These are phyloP conservation scores for Protophormia terraenovae DNA, from an alignment of 2,888 invertebrate genomes.

Conservation along the genomic window DNA sequence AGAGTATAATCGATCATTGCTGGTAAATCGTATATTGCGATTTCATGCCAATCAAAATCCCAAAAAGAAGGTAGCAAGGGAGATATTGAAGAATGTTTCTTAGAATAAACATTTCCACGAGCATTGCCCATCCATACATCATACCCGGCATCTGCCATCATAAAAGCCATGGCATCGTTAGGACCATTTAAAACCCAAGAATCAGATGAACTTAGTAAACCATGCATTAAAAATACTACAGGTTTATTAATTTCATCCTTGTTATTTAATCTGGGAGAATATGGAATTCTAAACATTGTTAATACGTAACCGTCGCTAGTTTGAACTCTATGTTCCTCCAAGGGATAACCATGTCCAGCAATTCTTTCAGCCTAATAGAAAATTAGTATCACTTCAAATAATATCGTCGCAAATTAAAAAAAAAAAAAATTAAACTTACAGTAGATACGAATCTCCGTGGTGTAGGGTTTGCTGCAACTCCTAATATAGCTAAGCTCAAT, in stretches of 20 bases:
- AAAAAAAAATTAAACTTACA: background rate
- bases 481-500: background rate
- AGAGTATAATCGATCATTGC: constrained; percentile 73
- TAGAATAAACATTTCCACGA: constrained; percentile 70
- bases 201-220: constrained; percentile 70
- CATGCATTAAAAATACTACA: constrained; percentile 82
- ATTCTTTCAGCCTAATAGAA: constrained; percentile 33
- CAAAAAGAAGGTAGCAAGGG: constrained; percentile 69
- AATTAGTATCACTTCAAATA: background rate
- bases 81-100: constrained; percentile 72
- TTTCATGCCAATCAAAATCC: constrained; percentile 89
- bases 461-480: background rate
- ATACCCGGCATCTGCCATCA: constrained; percentile 71
- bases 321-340: constrained; percentile 64
- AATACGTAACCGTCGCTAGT: constrained; percentile 70
- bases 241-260: constrained; percentile 70
- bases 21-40: constrained; percentile 85
- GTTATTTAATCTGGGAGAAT: constrained; percentile 56
- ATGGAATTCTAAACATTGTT: constrained; percentile 71
- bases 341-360: constrained; percentile 24
- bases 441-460: constrained; percentile 7
- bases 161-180: constrained; percentile 65
- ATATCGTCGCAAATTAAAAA: no score
- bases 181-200: constrained; percentile 69
- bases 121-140: constrained; percentile 73